Percentiles rank a stretch among this genome's conserved stretches.
Conservation (phyloP, 2,797 vertebrate species). For the Danio tinwini region DNA sequence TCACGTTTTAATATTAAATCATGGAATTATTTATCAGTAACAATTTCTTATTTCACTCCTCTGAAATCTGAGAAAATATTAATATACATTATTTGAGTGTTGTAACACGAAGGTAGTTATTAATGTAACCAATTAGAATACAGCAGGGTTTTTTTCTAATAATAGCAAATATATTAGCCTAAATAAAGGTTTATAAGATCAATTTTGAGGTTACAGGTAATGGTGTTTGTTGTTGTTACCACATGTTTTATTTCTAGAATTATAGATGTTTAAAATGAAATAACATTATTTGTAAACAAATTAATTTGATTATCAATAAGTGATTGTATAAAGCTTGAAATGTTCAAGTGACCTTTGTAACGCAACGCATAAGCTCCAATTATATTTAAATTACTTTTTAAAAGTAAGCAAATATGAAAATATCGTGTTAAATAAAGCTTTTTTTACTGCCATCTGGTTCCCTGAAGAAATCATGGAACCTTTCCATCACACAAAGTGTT, state of each 20-base stretch:
- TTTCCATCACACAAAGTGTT: too few relatives aligned
- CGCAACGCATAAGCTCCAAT: too few relatives aligned
- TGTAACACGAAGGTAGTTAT: not conserved
- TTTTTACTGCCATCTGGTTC: too few relatives aligned
- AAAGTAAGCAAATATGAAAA: too few relatives aligned
- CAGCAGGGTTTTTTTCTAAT: not conserved
- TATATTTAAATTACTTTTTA: too few relatives aligned
- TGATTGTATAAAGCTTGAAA: not conserved
- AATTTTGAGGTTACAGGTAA: not conserved
- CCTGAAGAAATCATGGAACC: too few relatives aligned
- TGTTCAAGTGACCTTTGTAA: not conserved
- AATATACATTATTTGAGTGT: conserved; percentile 26
- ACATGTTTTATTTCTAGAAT: not conserved
- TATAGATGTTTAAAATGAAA: not conserved
- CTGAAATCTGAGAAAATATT: conserved; percentile 34
- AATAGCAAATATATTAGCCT: too few relatives aligned
- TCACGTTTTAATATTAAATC: conserved; percentile 72
- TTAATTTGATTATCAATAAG: not conserved
- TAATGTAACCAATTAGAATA: conserved; percentile 41
- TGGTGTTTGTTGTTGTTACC: not conserved
- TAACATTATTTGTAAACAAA: not conserved
- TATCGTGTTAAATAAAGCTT: too few relatives aligned
- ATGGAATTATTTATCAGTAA: conserved; percentile 65
- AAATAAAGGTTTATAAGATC: not conserved
- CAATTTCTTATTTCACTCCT: conserved; percentile 51